Evolutionary conservation across 2,113 vertebrate genomes (phyloP).

Genomic region (Cyprinodon variegatus): DNA sequence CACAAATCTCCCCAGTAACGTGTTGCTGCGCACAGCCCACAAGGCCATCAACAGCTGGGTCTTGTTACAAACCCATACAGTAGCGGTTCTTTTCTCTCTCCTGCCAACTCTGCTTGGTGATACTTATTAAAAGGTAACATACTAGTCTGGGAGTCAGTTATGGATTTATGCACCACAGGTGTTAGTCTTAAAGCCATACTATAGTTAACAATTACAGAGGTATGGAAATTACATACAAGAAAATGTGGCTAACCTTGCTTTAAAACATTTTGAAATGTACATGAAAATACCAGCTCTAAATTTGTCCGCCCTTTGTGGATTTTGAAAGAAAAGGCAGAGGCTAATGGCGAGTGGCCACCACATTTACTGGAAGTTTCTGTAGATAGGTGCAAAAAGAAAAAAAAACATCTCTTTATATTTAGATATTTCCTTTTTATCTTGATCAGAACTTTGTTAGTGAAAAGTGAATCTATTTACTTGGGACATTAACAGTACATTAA

Average conservation of each 20-base stretch:
- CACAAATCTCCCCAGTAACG: slow-evolving; percentile 64
- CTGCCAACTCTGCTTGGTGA: slow-evolving; percentile 81
- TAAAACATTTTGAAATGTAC: not conserved
- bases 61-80: slow-evolving; percentile 88
- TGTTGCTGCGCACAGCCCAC: slow-evolving; percentile 62
- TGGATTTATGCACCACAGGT: slow-evolving; percentile 92
- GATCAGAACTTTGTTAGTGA: not conserved
- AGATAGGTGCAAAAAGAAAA: not conserved
- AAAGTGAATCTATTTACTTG: not conserved
- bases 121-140: slow-evolving; percentile 92
- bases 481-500: not conserved
- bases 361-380: not conserved
- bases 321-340: not conserved
- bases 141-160: slow-evolving; percentile 81
- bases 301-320: not conserved
- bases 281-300: not conserved
- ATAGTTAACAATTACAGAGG: slow-evolving; percentile 27
- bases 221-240: not conserved
- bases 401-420: not conserved
- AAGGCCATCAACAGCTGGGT: slow-evolving; percentile 90
- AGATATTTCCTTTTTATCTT: not conserved
- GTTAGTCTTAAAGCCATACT: slow-evolving; percentile 74
- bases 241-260: not conserved
- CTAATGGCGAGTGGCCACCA: not conserved
- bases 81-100: slow-evolving; percentile 92